Percentiles rank a stretch among this genome's conserved stretches.
Conservation (phyloP, 2,113 vertebrate genomes). For the Sebastes schlegelii region DNA sequence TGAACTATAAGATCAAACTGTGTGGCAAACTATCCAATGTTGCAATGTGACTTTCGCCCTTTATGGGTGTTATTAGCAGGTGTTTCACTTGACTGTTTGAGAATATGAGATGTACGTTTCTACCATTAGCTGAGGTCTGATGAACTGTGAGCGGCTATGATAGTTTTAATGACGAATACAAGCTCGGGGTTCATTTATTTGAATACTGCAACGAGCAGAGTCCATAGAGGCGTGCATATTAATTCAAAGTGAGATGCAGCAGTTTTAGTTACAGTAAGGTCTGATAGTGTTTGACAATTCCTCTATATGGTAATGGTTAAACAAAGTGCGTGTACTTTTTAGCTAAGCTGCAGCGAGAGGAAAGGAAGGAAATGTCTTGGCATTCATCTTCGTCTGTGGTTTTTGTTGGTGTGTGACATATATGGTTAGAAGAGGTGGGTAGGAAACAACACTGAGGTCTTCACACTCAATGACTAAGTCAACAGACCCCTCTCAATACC, state of each 20-base stretch:
- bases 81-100: conserved; percentile 8
- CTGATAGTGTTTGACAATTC: background rate
- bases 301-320: background rate
- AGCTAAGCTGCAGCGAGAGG: background rate
- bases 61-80: background rate
- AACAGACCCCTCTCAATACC: background rate
- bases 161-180: conserved; percentile 1
- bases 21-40: background rate
- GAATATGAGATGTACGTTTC: background rate
- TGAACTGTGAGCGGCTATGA: background rate
- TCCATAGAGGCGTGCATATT: background rate
- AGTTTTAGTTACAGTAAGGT: background rate
- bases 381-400: background rate
- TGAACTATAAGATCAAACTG: background rate
- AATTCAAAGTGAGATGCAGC: background rate
- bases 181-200: background rate
- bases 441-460: background rate
- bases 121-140: background rate
- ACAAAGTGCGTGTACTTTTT: background rate
- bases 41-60: background rate
- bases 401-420: conserved; percentile 8
- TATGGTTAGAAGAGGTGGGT: background rate
- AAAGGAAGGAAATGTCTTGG: background rate
- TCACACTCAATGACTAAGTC: conserved; percentile 15
- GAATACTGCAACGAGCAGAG: background rate